These are phyloP conservation scores for Xanthorhoe designata DNA, from an alignment of 2,888 invertebrate species.

Conservation along the genomic window DNA sequence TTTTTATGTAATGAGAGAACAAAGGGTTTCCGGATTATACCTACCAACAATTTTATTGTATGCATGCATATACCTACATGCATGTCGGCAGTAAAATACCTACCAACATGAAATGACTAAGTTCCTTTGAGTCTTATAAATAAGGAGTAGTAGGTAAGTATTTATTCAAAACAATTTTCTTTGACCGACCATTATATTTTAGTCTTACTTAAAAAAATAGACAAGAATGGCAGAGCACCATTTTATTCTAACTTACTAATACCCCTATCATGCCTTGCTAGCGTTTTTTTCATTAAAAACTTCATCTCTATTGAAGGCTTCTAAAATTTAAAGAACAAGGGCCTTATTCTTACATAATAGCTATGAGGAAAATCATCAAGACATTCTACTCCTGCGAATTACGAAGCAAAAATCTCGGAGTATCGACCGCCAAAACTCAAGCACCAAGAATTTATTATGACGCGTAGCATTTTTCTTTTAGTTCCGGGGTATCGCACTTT, in stretches of 20 bases:
- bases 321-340: too few species aligned
- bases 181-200: too few species aligned
- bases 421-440: conserved; percentile 22
- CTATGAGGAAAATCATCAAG: not conserved
- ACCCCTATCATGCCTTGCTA: not conserved
- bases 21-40: conserved; percentile 10
- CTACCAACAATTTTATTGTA: not conserved
- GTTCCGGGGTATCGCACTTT: conserved; percentile 34
- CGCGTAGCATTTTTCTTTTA: conserved; percentile 11
- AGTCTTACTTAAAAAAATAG: too few species aligned
- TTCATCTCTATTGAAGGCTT: not conserved
- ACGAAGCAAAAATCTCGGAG: conserved; percentile 10
- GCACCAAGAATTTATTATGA: conserved; percentile 13
- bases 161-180: too few species aligned
- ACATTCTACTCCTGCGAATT: conserved; percentile 11
- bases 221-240: too few species aligned
- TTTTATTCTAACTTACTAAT: too few species aligned
- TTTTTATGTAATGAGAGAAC: conserved; percentile 19
- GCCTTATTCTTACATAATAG: not conserved
- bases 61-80: conserved; percentile 1
- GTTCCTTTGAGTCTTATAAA: too few species aligned
- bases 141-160: too few species aligned
- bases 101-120: not conserved
- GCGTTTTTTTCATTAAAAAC: not conserved
- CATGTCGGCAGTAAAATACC: not conserved